A percentile compares a stretch with the other conserved stretches of the same genome.
Conservation (phyloP, 1,140 invertebrate species). For the Campoletis sonorensis region DNA sequence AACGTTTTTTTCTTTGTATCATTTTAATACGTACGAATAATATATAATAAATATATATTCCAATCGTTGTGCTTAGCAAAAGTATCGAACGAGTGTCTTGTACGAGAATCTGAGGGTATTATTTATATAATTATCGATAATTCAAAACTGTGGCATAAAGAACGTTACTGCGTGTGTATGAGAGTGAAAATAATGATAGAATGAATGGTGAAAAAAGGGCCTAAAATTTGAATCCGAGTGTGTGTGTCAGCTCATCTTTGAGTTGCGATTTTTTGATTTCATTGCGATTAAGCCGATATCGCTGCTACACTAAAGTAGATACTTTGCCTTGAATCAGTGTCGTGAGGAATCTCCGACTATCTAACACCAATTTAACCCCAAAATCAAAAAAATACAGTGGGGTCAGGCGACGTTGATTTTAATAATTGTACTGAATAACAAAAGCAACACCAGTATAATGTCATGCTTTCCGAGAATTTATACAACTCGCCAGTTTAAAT, state of each 20-base stretch:
- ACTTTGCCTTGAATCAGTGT: conserved; percentile 9
- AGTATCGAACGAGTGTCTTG: not conserved
- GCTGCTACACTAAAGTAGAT: not conserved
- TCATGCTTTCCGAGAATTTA: conserved; percentile 1
- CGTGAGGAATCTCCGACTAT: conserved; percentile 1
- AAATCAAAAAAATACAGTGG: not conserved
- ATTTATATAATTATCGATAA: conserved; percentile 15
- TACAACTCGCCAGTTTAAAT: not conserved
- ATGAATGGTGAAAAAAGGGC: not conserved
- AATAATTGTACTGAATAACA: not conserved
- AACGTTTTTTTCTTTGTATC: no score
- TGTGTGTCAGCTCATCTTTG: not conserved
- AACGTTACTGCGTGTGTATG: not conserved
- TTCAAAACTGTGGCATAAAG: not conserved
- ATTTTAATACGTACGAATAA: no score
- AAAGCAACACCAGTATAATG: not conserved
- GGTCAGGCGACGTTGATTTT: not conserved
- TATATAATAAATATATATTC: not conserved
- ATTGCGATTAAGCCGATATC: not conserved
- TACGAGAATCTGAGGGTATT: conserved; percentile 15
- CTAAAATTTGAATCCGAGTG: conserved; percentile 8
- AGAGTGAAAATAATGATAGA: not conserved
- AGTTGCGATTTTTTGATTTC: not conserved
- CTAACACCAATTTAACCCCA: not conserved
- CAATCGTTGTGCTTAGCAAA: conserved; percentile 1